Evolutionary conservation across 2,797 vertebrate species (phyloP).

Genomic region (Xenops minutus): DNA sequence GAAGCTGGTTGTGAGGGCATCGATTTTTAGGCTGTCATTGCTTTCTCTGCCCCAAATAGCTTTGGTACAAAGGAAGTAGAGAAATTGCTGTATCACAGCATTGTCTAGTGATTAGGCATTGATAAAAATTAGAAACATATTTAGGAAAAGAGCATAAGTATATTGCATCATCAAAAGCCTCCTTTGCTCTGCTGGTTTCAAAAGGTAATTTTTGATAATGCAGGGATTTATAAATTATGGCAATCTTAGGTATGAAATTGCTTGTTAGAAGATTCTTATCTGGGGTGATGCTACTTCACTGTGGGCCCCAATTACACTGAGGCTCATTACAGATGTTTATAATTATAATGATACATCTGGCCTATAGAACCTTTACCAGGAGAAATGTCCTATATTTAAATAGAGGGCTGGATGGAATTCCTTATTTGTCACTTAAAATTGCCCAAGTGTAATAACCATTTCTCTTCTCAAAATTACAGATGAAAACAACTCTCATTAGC

Average conservation of each 20-base stretch:
- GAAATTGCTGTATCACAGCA: not conserved
- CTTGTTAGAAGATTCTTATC: conserved; percentile 3
- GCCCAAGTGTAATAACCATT: conserved; percentile 40
- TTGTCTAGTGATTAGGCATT: not conserved
- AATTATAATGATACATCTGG: conserved; percentile 1
- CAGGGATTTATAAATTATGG: conserved; percentile 24
- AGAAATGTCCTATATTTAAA: not conserved
- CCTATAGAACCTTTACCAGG: not conserved
- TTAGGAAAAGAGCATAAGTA: not conserved
- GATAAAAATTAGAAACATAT: not conserved
- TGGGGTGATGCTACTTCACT: conserved; percentile 20
- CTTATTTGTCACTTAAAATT: conserved; percentile 46
- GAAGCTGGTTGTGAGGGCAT: not conserved
- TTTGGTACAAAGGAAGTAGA: not conserved
- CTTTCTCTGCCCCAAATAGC: not conserved
- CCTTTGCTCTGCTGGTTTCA: conserved; percentile 2
- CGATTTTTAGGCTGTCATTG: not conserved
- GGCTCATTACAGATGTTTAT: conserved; percentile 19
- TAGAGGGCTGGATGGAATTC: not conserved
- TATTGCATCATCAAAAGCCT: not conserved
- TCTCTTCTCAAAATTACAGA: conserved; percentile 52
- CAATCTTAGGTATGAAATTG: not conserved
- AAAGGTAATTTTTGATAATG: conserved; percentile 28
- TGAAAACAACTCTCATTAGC: conserved; percentile 52
- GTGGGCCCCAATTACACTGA: not conserved